Percentiles rank a stretch among this genome's conserved stretches.
phyloP scores from a whole-genome alignment of 2,888 invertebrate species.

The Polietes domitor region DNA sequence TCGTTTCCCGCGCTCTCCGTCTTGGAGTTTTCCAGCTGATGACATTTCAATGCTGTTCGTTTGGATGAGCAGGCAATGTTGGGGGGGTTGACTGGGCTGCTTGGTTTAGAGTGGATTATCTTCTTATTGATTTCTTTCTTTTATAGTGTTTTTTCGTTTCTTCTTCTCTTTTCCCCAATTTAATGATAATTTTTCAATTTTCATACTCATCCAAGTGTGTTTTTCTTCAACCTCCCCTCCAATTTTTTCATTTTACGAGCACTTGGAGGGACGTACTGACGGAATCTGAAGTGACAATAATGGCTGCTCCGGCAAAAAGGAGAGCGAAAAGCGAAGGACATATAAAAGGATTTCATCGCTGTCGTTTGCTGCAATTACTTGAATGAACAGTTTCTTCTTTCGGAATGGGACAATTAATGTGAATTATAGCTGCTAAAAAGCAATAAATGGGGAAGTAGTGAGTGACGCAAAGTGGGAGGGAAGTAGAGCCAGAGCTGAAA shows the following conservation, averaged over 20 bases:
- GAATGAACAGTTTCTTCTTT: conserved; percentile 23
- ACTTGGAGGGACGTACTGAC: not conserved
- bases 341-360: conserved; percentile 19
- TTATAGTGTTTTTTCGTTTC: not conserved
- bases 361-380: conserved; percentile 36
- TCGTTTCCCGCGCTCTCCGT: not conserved
- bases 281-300: not conserved
- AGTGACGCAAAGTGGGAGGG: not conserved
- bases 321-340: not conserved
- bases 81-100: not conserved
- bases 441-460: not conserved
- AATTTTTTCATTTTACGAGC: not conserved
- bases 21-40: conserved; percentile 5
- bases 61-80: not conserved
- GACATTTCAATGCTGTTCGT: conserved; percentile 21
- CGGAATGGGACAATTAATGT: conserved; percentile 33
- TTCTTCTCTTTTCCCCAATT: not conserved
- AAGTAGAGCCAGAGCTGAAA: not conserved
- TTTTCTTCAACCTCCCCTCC: too few species aligned
- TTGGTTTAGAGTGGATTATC: conserved; percentile 8
- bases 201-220: conserved; percentile 22
- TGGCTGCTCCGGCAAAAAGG: not conserved
- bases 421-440: conserved; percentile 19
- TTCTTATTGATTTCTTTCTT: conserved; percentile 19
- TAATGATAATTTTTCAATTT: conserved; percentile 37